These are phyloP conservation scores for Mycteria americana DNA, from an alignment of 2,797 vertebrate species.

Conservation along the genomic window DNA sequence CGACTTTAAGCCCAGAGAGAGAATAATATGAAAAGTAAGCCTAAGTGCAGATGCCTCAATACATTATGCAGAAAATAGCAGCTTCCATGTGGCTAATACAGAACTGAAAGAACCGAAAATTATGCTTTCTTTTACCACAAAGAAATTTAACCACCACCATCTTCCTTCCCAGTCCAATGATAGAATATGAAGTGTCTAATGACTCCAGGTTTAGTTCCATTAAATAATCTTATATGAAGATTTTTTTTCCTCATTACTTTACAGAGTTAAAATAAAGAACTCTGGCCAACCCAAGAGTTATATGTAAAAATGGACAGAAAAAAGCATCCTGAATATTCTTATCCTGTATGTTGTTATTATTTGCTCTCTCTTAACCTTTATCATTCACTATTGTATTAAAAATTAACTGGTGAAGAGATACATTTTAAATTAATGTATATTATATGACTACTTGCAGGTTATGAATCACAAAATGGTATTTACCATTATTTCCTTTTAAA, in stretches of 20 bases:
- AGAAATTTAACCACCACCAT: conserved; percentile 41
- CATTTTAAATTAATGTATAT: not conserved
- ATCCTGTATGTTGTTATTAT: not conserved
- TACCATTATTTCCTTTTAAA: too few relatives aligned
- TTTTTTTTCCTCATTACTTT: not conserved
- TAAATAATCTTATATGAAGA: not conserved
- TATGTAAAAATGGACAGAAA: not conserved
- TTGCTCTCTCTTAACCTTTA: not conserved
- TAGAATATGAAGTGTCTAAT: conserved; percentile 20
- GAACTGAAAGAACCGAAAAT: conserved; percentile 61
- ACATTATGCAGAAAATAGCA: conserved; percentile 68
- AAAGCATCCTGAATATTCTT: not conserved
- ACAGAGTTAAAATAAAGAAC: conserved; percentile 22
- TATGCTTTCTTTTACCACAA: not conserved
- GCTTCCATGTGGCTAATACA: conserved; percentile 47
- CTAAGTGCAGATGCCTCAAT: conserved; percentile 65
- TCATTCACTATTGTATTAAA: not conserved
- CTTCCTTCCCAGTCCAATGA: conserved; percentile 11
- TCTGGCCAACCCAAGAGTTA: not conserved
- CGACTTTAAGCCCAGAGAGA: conserved; percentile 60
- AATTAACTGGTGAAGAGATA: not conserved
- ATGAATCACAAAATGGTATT: not conserved
- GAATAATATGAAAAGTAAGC: conserved; percentile 61
- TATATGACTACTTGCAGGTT: not conserved
- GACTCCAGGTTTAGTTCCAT: conserved; percentile 41